These are phyloP conservation scores for Triplophysa tibetana DNA, from an alignment of 2,113 vertebrate genomes.

Conservation along the genomic window DNA sequence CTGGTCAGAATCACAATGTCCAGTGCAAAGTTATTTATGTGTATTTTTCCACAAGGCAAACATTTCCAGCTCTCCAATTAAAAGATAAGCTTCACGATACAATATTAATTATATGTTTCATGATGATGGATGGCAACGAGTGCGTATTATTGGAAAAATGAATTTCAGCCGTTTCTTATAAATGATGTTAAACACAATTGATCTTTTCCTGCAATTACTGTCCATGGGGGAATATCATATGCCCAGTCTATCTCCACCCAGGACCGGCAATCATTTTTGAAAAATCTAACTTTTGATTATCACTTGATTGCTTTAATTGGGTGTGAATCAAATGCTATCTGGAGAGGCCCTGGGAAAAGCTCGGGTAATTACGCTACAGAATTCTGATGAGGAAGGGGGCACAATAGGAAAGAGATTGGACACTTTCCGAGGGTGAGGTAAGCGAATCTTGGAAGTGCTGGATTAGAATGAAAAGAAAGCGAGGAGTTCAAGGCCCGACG, in stretches of 20 bases:
- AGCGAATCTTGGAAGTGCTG: neutral
- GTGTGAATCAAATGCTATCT: constrained; percentile 26
- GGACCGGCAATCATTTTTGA: constrained; percentile 14
- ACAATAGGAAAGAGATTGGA: constrained; percentile 11
- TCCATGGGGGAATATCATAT: neutral
- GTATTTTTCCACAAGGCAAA: neutral
- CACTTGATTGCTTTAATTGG: constrained; percentile 37
- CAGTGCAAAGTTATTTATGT: neutral
- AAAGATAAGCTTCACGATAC: neutral
- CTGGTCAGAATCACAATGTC: neutral
- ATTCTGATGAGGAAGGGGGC: constrained; percentile 29
- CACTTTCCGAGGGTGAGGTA: constrained; percentile 15
- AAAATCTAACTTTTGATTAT: constrained; percentile 30
- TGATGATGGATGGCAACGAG: neutral
- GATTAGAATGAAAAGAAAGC: constrained; percentile 26
- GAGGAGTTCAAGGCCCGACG: neutral
- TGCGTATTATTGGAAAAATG: neutral
- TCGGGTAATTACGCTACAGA: constrained; percentile 38
- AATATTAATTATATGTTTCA: neutral
- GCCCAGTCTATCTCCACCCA: constrained; percentile 1
- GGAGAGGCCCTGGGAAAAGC: constrained; percentile 35
- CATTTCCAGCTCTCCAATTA: neutral
- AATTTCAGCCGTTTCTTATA: neutral
- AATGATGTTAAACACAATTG: neutral
- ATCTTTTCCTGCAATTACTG: neutral